A percentile compares a stretch with the other conserved stretches of the same genome.
Evolutionary conservation across 1,140 invertebrate species (phyloP).

Genomic region (Atta texana): DNA sequence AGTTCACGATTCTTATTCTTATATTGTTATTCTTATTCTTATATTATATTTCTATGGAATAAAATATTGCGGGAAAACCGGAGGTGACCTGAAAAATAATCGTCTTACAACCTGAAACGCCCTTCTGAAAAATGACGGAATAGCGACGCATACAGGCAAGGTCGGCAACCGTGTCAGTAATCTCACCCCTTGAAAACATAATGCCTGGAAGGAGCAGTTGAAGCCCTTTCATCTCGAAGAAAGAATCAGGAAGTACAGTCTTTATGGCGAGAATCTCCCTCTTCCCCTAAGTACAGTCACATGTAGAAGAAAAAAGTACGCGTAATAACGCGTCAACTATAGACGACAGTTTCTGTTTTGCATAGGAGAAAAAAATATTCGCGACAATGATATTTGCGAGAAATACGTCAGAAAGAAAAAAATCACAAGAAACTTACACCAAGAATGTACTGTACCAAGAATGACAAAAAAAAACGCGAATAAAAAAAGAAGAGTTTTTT

Average conservation of each 20-base stretch:
- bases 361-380: not conserved
- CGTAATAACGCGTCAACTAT: slow-evolving; percentile 35
- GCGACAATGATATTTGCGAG: not conserved
- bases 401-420: not conserved
- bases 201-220: slow-evolving; percentile 51
- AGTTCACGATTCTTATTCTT: not conserved
- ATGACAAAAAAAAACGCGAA: too few relatives aligned
- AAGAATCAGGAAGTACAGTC: slow-evolving; percentile 53
- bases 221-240: slow-evolving; percentile 63
- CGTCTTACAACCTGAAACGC: slow-evolving; percentile 22
- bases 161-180: slow-evolving; percentile 45
- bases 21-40: not conserved
- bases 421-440: not conserved
- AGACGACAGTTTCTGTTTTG: slow-evolving; percentile 17
- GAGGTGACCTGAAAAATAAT: slow-evolving; percentile 36
- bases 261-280: not conserved
- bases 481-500: too few relatives aligned
- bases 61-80: not conserved
- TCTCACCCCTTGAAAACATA: slow-evolving; percentile 60
- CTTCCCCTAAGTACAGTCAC: not conserved
- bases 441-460: not conserved
- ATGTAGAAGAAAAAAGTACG: slow-evolving; percentile 8
- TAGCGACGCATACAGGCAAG: slow-evolving; percentile 17
- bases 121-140: slow-evolving; percentile 19
- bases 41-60: slow-evolving; percentile 3